These are phyloP conservation scores for Pomatostomus ruficeps DNA, from an alignment of 2,113 vertebrate species.

Conservation along the genomic window DNA sequence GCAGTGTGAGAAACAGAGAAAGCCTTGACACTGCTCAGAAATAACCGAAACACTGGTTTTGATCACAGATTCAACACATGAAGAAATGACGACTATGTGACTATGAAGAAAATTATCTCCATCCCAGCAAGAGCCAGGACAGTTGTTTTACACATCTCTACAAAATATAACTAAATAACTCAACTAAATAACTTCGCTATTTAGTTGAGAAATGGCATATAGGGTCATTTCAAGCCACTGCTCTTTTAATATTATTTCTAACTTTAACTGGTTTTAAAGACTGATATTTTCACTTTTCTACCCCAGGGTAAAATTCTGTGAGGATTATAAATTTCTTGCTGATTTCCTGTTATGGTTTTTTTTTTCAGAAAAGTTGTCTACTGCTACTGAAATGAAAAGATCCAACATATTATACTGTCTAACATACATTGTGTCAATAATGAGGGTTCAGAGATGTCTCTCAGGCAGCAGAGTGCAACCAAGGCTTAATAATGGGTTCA, in stretches of 20 bases:
- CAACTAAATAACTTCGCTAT: too few relatives aligned
- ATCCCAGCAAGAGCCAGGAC: neutral
- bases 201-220: neutral
- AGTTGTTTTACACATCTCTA: neutral
- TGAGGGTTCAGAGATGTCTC: neutral
- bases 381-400: neutral
- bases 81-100: too few relatives aligned
- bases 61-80: neutral
- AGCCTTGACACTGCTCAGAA: neutral
- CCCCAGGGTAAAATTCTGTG: neutral
- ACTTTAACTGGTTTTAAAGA: neutral
- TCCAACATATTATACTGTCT: neutral
- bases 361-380: neutral
- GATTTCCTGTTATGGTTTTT: neutral
- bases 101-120: neutral
- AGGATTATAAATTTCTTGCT: neutral
- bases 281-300: neutral
- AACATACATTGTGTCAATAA: neutral
- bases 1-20: neutral
- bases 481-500: neutral
- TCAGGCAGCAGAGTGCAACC: neutral
- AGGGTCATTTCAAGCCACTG: neutral
- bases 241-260: neutral
- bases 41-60: neutral
- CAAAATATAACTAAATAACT: too few relatives aligned